Base-by-base conservation (phyloP, 1,140 invertebrate species). In the Drosophila kohkoa region DNA sequence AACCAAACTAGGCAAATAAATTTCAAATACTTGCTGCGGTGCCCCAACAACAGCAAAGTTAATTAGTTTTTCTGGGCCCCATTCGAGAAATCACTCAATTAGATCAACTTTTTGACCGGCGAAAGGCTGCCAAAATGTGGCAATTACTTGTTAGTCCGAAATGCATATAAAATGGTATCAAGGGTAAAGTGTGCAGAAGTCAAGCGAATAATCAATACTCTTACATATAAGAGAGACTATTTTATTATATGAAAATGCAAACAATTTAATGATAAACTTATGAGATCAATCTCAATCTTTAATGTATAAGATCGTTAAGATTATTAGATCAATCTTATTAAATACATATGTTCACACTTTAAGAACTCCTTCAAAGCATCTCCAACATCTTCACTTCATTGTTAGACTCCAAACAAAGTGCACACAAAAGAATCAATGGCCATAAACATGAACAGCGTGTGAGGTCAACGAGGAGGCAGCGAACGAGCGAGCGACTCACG, bases 61-160 rank as follows among this genome's bases (percentile, higher is more conserved):
- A 89, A 89, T 89, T 89, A 89, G 85, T 80, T 82, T 88, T 72
- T 72, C 68, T 49, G 5, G 69, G 64, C 1, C 7, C 2, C 74
- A 67, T 77, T 74, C 72, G 52, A 52, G 77, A 85, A 89, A 89
- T 88, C 85, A 88, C 85, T 88, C 85, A 88, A 88, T 88, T 88
- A 89, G 81, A 86, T 83, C 81, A 68, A 74, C 32, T 55, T 6
- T 35, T 55, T 38, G 52, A 38, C 35, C 64, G 65, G 82, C 77
- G 85, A 89, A 88, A 89, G 82, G 83, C 83, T 75, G 70, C 64
- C 78, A 86, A 81, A 81, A 75, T 86, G 70, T 55, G 58, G 58
- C 66, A 72, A 86, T 85, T 75, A 81, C 62, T 66, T 68, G 73
- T 6, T 11, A 46, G 43, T 25, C 60, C 35, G 38, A 64, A 16